phyloP scores from a whole-genome alignment of 1,140 invertebrate species.

The Glossosoma conforme region DNA sequence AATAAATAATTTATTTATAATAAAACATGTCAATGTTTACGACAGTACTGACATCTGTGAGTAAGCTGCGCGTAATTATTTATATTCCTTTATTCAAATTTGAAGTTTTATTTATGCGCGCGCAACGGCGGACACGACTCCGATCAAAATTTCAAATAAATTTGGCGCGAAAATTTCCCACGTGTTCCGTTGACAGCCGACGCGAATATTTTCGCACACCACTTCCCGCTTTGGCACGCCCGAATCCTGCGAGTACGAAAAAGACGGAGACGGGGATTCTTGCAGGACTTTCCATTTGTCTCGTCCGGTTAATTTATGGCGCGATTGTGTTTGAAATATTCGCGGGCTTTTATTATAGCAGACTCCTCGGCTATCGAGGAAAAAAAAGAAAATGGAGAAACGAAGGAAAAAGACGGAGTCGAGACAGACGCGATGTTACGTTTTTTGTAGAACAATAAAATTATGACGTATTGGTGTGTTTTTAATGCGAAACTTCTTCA shows the following conservation, averaged over 20 bases:
- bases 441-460: too few species aligned
- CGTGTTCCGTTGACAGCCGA: conserved; percentile 25
- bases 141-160: conserved; percentile 29
- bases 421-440: too few species aligned
- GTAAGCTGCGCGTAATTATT: too few species aligned
- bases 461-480: too few species aligned
- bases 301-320: conserved; percentile 23
- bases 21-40: too few species aligned
- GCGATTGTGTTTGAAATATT: conserved; percentile 25
- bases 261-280: conserved; percentile 2
- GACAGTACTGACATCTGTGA: too few species aligned
- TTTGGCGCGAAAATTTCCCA: conserved; percentile 21
- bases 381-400: not conserved
- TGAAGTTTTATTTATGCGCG: conserved; percentile 19
- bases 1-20: too few species aligned
- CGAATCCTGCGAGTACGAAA: not conserved
- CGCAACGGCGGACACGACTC: conserved; percentile 24
- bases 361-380: too few species aligned
- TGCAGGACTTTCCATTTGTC: conserved; percentile 22
- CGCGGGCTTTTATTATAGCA: too few species aligned
- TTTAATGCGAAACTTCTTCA: too few species aligned
- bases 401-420: not conserved
- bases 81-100: too few species aligned
- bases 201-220: conserved; percentile 26
- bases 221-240: conserved; percentile 1